Percentiles rank a stretch among this genome's conserved stretches.
phyloP scores from a whole-genome alignment of 2,797 vertebrate species.

The Argyrosomus regius region DNA sequence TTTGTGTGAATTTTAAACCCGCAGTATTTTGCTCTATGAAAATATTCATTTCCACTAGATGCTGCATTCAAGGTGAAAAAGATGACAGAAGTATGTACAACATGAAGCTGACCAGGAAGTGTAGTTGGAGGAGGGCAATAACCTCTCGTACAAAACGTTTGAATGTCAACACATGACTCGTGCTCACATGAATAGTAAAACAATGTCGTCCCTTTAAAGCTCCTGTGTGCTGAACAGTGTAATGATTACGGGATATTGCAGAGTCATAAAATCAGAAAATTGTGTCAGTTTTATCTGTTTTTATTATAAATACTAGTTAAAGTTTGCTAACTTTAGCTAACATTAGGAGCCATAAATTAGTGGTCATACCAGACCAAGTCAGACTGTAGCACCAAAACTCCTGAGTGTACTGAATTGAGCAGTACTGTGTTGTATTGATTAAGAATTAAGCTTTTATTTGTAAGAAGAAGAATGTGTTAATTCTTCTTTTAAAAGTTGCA shows the following conservation, averaged over 20 bases:
- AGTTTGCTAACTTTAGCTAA: background rate
- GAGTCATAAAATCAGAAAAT: background rate
- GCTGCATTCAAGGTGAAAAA: background rate
- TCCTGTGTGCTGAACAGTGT: background rate
- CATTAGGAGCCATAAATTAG: background rate
- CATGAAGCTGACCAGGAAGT: slow-evolving; percentile 18
- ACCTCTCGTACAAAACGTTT: slow-evolving; percentile 21
- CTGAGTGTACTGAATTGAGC: background rate
- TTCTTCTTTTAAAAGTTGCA: background rate
- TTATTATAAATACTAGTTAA: too few relatives aligned
- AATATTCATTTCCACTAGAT: background rate
- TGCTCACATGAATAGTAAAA: background rate
- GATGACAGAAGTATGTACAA: background rate
- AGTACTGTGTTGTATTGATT: too few relatives aligned
- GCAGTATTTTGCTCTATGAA: background rate
- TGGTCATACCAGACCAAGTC: background rate
- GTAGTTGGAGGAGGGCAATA: slow-evolving; percentile 12
- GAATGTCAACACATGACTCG: slow-evolving; percentile 1
- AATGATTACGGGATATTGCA: background rate
- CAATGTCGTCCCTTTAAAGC: background rate
- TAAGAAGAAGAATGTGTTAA: too few relatives aligned
- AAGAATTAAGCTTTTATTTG: too few relatives aligned
- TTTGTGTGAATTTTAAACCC: background rate
- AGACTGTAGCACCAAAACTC: background rate
- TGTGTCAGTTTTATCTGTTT: too few relatives aligned